These are phyloP conservation scores for Artibeus jamaicensis DNA, from an alignment of 2,797 vertebrate species.

Conservation along the genomic window DNA sequence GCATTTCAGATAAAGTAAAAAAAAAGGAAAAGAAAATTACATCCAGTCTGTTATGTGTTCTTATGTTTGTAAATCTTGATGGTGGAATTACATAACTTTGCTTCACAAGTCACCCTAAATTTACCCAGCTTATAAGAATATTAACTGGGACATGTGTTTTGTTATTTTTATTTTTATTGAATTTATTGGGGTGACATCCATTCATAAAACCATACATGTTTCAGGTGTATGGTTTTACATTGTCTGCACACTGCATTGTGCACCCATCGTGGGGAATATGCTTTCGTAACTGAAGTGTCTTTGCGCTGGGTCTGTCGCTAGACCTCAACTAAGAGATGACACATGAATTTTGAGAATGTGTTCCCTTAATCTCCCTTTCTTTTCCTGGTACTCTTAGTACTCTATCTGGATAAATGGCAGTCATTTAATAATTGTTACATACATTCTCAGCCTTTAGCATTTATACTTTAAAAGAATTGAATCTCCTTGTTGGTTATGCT, in stretches of 20 bases:
- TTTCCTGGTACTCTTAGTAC: background rate
- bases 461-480: conserved; percentile 38
- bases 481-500: background rate
- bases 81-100: background rate
- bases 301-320: background rate
- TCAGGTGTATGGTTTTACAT: background rate
- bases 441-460: background rate
- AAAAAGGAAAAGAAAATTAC: background rate
- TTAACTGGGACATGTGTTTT: background rate
- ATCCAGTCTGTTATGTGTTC: background rate
- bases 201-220: no score
- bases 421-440: conserved; percentile 35
- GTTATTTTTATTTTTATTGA: no score
- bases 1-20: background rate
- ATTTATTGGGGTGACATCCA: no score
- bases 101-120: background rate
- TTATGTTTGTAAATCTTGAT: background rate
- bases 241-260: background rate
- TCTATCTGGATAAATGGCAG: background rate
- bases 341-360: background rate
- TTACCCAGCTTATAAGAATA: background rate
- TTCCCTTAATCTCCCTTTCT: background rate
- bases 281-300: background rate
- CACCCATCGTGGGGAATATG: background rate
- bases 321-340: background rate